A percentile compares a stretch with the other conserved stretches of the same genome.
Evolutionary conservation across 2,113 vertebrate genomes (phyloP).

Genomic region (Corythornis cristatus): DNA sequence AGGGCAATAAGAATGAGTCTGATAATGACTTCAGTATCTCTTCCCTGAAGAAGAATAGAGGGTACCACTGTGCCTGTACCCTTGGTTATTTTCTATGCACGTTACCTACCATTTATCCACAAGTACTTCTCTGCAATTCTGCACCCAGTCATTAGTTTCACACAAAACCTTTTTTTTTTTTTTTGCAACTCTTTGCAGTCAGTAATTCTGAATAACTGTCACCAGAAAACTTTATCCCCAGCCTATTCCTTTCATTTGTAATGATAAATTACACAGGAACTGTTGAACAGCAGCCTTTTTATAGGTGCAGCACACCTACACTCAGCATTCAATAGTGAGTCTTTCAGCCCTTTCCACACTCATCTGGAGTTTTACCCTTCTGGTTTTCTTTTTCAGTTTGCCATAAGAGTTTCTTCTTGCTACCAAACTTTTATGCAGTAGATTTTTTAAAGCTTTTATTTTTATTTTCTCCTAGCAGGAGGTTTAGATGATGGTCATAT

Average conservation of each 20-base stretch:
- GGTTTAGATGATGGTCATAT: background rate
- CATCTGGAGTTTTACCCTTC: background rate
- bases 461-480: background rate
- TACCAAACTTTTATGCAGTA: background rate
- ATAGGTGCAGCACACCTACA: background rate
- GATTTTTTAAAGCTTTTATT: background rate
- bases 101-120: background rate
- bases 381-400: background rate
- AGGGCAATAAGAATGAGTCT: background rate
- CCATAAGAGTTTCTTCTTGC: background rate
- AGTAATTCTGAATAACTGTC: background rate
- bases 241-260: background rate
- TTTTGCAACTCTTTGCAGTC: background rate
- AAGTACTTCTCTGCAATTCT: background rate
- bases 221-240: background rate
- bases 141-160: background rate
- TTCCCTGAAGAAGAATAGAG: background rate
- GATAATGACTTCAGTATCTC: background rate
- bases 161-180: background rate
- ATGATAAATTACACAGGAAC: background rate
- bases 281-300: background rate
- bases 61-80: background rate
- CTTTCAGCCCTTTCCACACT: background rate
- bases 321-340: background rate
- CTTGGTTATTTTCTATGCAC: background rate